phyloP scores from a whole-genome alignment of 1,140 invertebrate genomes.

The Drosophila nasuta region DNA sequence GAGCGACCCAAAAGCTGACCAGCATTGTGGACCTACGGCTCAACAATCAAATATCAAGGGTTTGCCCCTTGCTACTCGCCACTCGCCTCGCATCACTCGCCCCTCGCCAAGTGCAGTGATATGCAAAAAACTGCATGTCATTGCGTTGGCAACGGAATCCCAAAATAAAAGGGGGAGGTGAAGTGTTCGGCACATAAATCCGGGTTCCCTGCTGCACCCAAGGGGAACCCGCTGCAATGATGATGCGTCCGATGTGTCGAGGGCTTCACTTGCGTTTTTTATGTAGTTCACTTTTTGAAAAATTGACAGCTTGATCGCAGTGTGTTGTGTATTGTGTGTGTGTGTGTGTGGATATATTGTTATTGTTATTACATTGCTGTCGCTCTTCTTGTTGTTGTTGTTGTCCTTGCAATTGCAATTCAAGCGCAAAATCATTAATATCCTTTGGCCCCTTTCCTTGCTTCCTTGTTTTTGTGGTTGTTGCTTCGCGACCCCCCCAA shows the following conservation, averaged over 20 bases:
- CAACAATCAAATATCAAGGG: constrained; percentile 64
- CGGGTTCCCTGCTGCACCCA: background rate
- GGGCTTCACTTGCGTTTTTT: constrained; percentile 58
- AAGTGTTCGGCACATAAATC: constrained; percentile 12
- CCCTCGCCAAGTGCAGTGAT: constrained; percentile 68
- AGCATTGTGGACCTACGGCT: constrained; percentile 16
- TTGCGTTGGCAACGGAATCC: constrained; percentile 69
- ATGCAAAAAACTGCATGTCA: constrained; percentile 83
- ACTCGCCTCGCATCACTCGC: no score
- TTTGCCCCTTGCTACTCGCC: constrained; percentile 20
- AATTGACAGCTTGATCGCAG: constrained; percentile 81
- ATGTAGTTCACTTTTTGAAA: constrained; percentile 78
- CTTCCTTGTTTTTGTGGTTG: constrained; percentile 61
- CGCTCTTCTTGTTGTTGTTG: constrained; percentile 49
- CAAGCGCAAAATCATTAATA: constrained; percentile 85
- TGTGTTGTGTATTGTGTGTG: constrained; percentile 42
- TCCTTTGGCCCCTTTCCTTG: constrained; percentile 55
- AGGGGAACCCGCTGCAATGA: constrained; percentile 15
- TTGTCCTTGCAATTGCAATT: constrained; percentile 74
- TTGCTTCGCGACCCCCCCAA: constrained; percentile 26
- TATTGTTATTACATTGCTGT: constrained; percentile 70
- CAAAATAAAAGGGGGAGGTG: background rate
- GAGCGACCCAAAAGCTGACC: constrained; percentile 25
- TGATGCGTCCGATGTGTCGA: background rate
- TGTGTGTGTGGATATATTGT: constrained; percentile 65